A percentile compares a stretch with the other conserved stretches of the same genome.
These are phyloP conservation scores for Zaprionus lachaisei DNA, from an alignment of 1,140 invertebrate genomes.

Conservation along the genomic window DNA sequence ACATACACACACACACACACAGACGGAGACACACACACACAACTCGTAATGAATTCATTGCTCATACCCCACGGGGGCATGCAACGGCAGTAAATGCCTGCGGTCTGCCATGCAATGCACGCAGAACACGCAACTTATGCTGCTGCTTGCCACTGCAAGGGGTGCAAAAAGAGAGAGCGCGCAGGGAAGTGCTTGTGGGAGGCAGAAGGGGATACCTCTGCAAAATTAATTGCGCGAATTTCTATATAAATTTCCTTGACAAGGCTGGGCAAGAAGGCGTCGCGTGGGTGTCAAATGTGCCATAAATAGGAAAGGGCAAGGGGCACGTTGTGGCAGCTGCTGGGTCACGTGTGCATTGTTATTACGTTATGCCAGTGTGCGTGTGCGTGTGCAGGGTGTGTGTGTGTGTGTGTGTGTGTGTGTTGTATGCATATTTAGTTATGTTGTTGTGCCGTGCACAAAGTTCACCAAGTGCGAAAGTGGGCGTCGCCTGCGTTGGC, in stretches of 20 bases:
- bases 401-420: not conserved
- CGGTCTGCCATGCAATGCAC: constrained; percentile 9
- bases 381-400: not conserved
- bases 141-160: constrained; percentile 12
- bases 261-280: constrained; percentile 1
- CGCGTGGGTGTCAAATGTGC: constrained; percentile 1
- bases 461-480: constrained; percentile 1
- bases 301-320: constrained; percentile 27
- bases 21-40: not conserved
- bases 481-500: not conserved
- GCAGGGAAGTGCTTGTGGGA: not conserved
- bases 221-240: constrained; percentile 60
- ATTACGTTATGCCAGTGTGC: not conserved
- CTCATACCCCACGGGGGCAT: constrained; percentile 1
- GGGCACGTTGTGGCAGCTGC: constrained; percentile 23
- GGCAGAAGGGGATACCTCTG: not conserved
- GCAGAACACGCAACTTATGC: constrained; percentile 12
- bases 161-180: not conserved
- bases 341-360: constrained; percentile 26
- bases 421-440: constrained; percentile 11
- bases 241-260: constrained; percentile 35
- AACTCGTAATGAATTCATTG: constrained; percentile 34
- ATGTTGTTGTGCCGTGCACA: not conserved
- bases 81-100: constrained; percentile 25
- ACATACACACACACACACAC: not conserved